phyloP scores from a whole-genome alignment of 2,113 vertebrate species.

The Osmerus mordax region DNA sequence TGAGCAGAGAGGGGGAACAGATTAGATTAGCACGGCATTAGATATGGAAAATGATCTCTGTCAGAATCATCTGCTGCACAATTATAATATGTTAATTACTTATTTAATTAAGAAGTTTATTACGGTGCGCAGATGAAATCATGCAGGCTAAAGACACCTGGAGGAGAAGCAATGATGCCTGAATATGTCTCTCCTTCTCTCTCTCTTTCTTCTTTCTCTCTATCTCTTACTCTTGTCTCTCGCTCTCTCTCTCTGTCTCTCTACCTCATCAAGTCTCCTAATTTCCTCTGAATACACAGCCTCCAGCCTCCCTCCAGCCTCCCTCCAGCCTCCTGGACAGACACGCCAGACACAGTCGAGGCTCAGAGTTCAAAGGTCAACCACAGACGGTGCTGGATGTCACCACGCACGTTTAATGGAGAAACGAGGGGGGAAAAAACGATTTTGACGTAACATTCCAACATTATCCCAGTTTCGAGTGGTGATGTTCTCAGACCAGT shows the following conservation, averaged over 20 bases:
- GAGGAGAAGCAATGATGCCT: constrained; percentile 86
- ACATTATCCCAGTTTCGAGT: constrained; percentile 25
- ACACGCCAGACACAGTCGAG: not conserved
- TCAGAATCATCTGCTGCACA: constrained; percentile 99
- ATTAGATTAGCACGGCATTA: constrained; percentile 99
- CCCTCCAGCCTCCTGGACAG: not conserved
- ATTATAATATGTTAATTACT: constrained; percentile 99
- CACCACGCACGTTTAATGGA: constrained; percentile 51
- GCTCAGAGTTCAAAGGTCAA: not conserved
- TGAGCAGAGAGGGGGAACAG: constrained; percentile 93
- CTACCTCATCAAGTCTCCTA: too few species aligned
- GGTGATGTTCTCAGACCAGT: constrained; percentile 59
- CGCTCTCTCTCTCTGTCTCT: too few species aligned
- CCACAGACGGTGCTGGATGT: constrained; percentile 55
- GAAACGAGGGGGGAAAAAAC: constrained; percentile 58
- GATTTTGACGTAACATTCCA: too few species aligned
- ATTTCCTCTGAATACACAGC: too few species aligned
- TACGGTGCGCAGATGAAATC: constrained; percentile 96
- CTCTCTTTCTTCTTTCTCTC: constrained; percentile 10
- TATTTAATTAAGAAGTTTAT: constrained; percentile 99
- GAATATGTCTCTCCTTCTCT: constrained; percentile 61
- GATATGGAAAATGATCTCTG: constrained; percentile 99
- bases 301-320: too few species aligned
- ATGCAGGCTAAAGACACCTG: constrained; percentile 90
- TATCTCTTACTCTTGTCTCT: constrained; percentile 11